Conservation (phyloP, 2,113 vertebrate species). For the Martes martes region DNA sequence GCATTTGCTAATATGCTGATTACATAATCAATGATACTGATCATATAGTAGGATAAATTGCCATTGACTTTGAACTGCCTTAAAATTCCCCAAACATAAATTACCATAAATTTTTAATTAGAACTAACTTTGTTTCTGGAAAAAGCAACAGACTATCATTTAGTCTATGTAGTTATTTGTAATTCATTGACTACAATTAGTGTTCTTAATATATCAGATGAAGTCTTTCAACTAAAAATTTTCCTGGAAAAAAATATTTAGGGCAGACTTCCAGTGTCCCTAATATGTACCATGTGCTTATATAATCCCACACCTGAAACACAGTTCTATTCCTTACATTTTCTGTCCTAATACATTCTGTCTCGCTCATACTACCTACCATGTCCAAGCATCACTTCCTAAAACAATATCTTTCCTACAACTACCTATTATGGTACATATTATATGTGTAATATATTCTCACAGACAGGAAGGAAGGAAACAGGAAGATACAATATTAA, state of each 20-base stretch:
- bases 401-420: neutral
- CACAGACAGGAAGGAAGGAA: neutral
- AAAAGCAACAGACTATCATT: slow-evolving; percentile 47
- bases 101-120: slow-evolving; percentile 67
- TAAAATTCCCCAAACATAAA: slow-evolving; percentile 59
- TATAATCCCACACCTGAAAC: neutral
- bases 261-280: neutral
- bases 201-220: neutral
- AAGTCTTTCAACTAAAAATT: neutral
- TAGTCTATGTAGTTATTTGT: slow-evolving; percentile 10
- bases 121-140: slow-evolving; percentile 50
- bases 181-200: slow-evolving; percentile 27
- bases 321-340: neutral
- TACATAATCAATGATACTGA: slow-evolving; percentile 65
- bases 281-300: neutral
- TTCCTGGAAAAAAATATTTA: neutral
- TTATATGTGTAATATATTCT: neutral
- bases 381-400: neutral
- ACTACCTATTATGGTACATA: neutral
- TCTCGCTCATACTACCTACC: neutral
- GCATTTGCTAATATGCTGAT: slow-evolving; percentile 57
- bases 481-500: neutral
- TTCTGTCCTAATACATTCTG: neutral
- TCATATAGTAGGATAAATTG: slow-evolving; percentile 53
- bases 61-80: slow-evolving; percentile 55